phyloP scores from a whole-genome alignment of 2,113 vertebrate genomes.

The Rana temporaria region DNA sequence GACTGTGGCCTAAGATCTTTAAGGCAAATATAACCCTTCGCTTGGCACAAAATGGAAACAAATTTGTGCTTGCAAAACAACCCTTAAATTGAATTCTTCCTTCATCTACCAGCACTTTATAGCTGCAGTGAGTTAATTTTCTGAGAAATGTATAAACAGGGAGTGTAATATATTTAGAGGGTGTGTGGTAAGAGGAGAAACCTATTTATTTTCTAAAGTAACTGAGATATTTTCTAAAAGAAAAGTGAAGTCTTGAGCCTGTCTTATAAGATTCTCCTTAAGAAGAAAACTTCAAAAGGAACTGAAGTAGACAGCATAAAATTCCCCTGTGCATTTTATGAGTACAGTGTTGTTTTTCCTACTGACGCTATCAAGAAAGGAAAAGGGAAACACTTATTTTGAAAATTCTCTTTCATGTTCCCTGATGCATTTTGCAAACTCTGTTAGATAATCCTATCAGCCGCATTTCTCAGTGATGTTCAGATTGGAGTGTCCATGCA shows the following conservation, averaged over 20 bases:
- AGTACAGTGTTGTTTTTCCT: constrained; percentile 29
- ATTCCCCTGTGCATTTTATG: constrained; percentile 49
- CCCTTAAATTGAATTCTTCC: too few relatives aligned
- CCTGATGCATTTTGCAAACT: constrained; percentile 54
- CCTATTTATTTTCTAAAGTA: constrained; percentile 46
- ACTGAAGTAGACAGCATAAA: constrained; percentile 50
- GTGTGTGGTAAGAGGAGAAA: neutral
- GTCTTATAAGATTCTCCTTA: constrained; percentile 54
- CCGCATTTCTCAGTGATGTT: constrained; percentile 51
- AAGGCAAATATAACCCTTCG: too few relatives aligned
- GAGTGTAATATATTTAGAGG: neutral
- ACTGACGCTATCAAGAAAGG: constrained; percentile 35
- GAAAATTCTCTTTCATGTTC: constrained; percentile 48
- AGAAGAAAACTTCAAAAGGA: constrained; percentile 60
- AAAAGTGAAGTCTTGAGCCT: constrained; percentile 44
- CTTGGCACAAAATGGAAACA: too few relatives aligned
- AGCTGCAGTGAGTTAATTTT: neutral
- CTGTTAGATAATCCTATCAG: constrained; percentile 52
- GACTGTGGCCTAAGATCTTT: too few relatives aligned
- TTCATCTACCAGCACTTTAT: too few relatives aligned
- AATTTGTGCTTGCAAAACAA: too few relatives aligned
- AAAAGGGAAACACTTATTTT: constrained; percentile 33
- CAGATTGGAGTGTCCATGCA: constrained; percentile 9
- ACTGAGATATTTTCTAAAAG: constrained; percentile 34
- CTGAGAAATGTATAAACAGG: neutral